Evolutionary conservation across 37 sponge, comb jelly and placozoan genomes (phyloP).

Genomic region (Ianthella basta): DNA sequence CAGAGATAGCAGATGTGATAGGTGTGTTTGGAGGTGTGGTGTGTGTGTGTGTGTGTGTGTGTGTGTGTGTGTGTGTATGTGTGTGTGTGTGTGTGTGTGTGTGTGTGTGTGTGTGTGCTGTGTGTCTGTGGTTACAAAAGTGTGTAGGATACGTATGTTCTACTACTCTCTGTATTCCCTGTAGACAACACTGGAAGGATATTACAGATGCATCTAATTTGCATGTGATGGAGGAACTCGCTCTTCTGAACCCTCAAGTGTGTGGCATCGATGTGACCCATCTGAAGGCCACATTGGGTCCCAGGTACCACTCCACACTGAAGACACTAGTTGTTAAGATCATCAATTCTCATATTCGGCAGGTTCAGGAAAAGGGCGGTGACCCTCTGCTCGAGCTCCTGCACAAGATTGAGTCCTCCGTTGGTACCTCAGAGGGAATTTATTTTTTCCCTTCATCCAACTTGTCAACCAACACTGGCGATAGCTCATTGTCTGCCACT

Average conservation of each 20-base stretch:
- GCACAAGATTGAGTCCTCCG: too few relatives aligned
- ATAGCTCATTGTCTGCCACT: too few relatives aligned
- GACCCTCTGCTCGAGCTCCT: too few relatives aligned
- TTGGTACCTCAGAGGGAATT: too few relatives aligned
- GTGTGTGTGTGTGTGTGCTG: not conserved
- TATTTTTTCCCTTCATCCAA: too few relatives aligned
- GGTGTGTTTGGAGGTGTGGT: not conserved
- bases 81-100: not conserved
- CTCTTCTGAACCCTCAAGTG: not conserved
- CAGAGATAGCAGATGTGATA: slow-evolving; percentile 40
- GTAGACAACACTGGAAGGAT: slow-evolving; percentile 22
- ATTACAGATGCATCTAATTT: not conserved
- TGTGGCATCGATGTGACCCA: not conserved
- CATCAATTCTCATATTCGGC: too few relatives aligned
- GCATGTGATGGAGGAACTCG: not conserved
- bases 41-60: slow-evolving; percentile 31
- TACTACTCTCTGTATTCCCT: not conserved
- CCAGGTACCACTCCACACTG: not conserved
- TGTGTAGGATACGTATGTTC: not conserved
- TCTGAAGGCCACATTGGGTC: not conserved
- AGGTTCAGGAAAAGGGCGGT: too few relatives aligned
- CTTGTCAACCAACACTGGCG: too few relatives aligned
- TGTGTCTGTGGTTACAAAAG: not conserved
- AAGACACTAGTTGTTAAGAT: not conserved
- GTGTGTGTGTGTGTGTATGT: not conserved